Base-by-base conservation (phyloP, 2,888 invertebrate species). In the Gonocerus acuteangulatus region DNA sequence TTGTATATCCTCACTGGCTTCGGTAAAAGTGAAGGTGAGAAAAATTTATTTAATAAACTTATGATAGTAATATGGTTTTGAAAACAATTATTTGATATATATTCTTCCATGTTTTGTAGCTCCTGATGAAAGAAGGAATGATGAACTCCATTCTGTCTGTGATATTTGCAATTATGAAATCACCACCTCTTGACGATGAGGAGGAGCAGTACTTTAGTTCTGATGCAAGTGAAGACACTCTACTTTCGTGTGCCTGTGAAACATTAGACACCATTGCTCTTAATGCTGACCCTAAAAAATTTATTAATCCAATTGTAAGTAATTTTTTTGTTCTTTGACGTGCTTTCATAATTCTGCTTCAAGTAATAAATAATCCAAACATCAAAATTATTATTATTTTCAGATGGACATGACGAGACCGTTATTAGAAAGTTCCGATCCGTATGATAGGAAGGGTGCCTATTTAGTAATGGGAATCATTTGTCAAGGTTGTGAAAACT, bases 401-500 rank as follows among this genome's bases (percentile, higher is more conserved):
- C 68, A 80, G 80, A 72, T 80, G 68, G 71, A 75, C 60, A 74
- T 80, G 62, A 78, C 87, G 9, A 84, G 86, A 69, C 82, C 83
- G 4, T 82, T 84, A 1, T 71, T 89, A 22, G 78, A 79, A 68
- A 81, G 80, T 49, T 74, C 74, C 9, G 79, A 86, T 69, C 76
- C 82, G 9, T 79, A 82, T 67, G 79, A 79, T 1, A 82, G 85
- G 66, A 85, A 85, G 70, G 87, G 86, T 6, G 84, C 85, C 1
- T 88, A 83, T 72, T 74, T 87, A 39, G 80, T 85, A 15, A 77
- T 89, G 72, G 88, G 87, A 18, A 84, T 88, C 19, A 77, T 86
- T 62, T 84, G 86, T 1, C 89, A 89, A 74, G 89, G 89, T 1
- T 89, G 88, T 71, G 81, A 86, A 0, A 87, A 88, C 69, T 80